Conservation (phyloP, 2,797 vertebrate species). For the Alosa sapidissima region DNA sequence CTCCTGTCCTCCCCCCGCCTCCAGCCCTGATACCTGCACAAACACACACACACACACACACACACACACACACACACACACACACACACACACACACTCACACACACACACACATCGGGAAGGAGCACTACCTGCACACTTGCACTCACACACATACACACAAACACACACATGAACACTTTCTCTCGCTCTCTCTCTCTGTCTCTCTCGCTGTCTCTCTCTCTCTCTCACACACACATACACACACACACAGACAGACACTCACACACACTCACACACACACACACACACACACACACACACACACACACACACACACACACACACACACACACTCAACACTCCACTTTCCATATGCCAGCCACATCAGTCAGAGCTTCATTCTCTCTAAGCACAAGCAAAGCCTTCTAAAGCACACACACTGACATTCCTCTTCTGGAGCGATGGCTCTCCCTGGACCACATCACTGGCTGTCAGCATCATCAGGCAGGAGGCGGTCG, state of each 20-base stretch:
- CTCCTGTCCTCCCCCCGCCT: conserved; percentile 5
- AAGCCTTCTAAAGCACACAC: conserved; percentile 17
- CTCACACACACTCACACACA: neutral
- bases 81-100: neutral
- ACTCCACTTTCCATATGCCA: conserved; percentile 6
- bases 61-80: neutral
- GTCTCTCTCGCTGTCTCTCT: too few species aligned
- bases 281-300: neutral
- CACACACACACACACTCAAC: neutral
- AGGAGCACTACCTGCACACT: neutral
- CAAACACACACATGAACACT: neutral
- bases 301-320: neutral
- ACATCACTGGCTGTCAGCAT: conserved; percentile 42
- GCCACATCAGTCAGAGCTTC: neutral
- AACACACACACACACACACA: neutral
- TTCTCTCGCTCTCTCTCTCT: too few species aligned
- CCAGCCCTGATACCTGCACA: neutral
- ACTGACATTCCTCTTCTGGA: conserved; percentile 33
- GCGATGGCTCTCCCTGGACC: conserved; percentile 24
- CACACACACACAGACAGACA: neutral
- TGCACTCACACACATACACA: neutral
- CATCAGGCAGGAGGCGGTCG: conserved; percentile 8
- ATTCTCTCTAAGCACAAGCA: conserved; percentile 23
- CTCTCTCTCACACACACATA: neutral
- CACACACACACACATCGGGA: neutral